Conservation (phyloP, 2,113 vertebrate species). For the Rhinichthys klamathensis region DNA sequence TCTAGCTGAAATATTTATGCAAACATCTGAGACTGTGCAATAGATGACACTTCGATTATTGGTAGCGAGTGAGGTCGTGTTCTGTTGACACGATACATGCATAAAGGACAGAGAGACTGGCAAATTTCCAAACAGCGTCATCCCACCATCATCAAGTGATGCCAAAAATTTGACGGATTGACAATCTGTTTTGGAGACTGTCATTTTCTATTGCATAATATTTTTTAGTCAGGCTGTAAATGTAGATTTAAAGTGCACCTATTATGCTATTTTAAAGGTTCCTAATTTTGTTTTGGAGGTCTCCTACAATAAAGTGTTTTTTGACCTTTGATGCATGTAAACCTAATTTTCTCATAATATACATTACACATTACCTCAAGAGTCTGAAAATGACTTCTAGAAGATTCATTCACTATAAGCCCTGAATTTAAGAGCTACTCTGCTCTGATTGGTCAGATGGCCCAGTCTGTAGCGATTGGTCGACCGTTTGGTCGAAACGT, state of each 20-base stretch:
- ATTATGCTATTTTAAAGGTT: no score
- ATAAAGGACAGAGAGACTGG: background rate
- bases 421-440: no score
- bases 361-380: no score
- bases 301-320: no score
- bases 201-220: background rate
- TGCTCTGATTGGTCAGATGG: no score
- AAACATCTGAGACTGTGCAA: background rate
- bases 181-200: background rate
- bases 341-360: no score
- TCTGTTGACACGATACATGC: background rate
- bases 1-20: background rate
- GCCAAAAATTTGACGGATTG: slow-evolving; percentile 10
- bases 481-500: no score
- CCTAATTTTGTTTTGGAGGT: no score
- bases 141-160: background rate
- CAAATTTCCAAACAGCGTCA: background rate
- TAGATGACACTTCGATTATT: background rate
- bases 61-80: background rate
- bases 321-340: no score
- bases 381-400: no score
- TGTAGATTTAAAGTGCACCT: background rate
- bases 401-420: no score
- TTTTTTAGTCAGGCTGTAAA: background rate
- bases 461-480: no score